A percentile compares a stretch with the other conserved stretches of the same genome.
These are phyloP conservation scores for Steromphala cineraria DNA, from an alignment of 2,888 invertebrate genomes.

Conservation along the genomic window DNA sequence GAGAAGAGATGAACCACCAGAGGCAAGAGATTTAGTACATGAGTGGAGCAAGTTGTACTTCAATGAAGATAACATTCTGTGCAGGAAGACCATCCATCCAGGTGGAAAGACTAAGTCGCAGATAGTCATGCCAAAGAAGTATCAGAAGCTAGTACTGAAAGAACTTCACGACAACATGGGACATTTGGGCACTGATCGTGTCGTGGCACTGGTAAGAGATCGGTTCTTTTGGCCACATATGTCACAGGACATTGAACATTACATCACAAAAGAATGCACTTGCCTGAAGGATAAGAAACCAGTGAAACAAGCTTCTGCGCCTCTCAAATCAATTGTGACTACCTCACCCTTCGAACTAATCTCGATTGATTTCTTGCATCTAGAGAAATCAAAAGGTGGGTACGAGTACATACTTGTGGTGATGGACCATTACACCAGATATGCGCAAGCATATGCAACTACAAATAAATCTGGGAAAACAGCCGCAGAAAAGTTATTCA, in stretches of 20 bases:
- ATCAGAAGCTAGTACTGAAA: too few relatives aligned
- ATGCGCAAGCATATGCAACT: constrained; percentile 13
- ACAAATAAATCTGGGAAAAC: constrained; percentile 8
- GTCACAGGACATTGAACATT: constrained; percentile 1
- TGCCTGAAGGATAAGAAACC: constrained; percentile 7
- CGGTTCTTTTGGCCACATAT: too few relatives aligned
- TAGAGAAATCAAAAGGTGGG: background rate
- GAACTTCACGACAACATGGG: too few relatives aligned
- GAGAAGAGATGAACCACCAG: too few relatives aligned
- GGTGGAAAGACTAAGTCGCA: too few relatives aligned
- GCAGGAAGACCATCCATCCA: too few relatives aligned
- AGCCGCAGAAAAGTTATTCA: background rate
- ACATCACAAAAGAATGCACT: background rate
- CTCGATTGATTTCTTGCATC: constrained; percentile 2
- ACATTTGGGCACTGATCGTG: too few relatives aligned
- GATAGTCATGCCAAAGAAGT: too few relatives aligned
- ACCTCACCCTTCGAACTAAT: background rate
- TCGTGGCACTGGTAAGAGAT: too few relatives aligned
- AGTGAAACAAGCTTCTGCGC: background rate
- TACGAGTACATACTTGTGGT: constrained; percentile 19
- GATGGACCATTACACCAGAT: constrained; percentile 17
- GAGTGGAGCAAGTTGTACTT: too few relatives aligned
- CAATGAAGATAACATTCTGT: too few relatives aligned
- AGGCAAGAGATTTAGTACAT: too few relatives aligned
- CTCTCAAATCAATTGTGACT: background rate